Base-by-base conservation (phyloP, 2,888 invertebrate genomes). In the Callinectes sapidus region DNA sequence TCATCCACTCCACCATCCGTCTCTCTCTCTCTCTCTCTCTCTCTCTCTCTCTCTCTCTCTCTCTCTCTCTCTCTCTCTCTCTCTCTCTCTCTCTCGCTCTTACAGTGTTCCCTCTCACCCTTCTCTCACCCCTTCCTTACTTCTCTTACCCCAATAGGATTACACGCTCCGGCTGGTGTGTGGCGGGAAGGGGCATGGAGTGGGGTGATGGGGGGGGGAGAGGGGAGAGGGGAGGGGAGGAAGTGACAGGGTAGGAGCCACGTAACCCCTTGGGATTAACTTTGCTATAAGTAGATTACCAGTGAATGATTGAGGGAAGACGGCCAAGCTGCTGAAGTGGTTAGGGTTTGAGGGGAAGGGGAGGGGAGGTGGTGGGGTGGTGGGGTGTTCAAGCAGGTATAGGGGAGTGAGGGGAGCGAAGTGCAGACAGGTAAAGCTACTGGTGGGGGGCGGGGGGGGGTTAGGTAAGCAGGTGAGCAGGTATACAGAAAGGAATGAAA, bases 241-340 rank as follows among this genome's bases (percentile, higher is more conserved):
- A 16, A 13, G 18, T 13, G n/a, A 6, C 66, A 32, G 66, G 32
- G 89, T 35, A 42, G 16, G 55, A 32, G 28, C 32, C 28, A 16
- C 32, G 81, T 28, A 90, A 81, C 85, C 90, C 90, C 85, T 23
- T 5, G 16, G 90, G 90, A 90, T 90, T 90, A 90, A 90, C 90
- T 55, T 42, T 42, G 77, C 42, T 55, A 85, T 90, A 90, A 90
- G 85, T 90, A 86, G 90, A 86, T 90, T 86, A 86, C 86, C 35
- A n/a, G 61, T 55, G 90, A 86, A 85, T 86, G 55, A 61, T 86
- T 35, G 61, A 54, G 32, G 71, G 71, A 28, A n/a, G 42, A 55
- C 54, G 88, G 88, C 48, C n/a, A 28, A 23, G 13, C 18, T 87
- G 28, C n/a, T 87, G 89, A 89, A 66, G 89, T 61, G 89, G 89